phyloP scores from a whole-genome alignment of 2,888 invertebrate species.

The Spilosoma lubricipeda region DNA sequence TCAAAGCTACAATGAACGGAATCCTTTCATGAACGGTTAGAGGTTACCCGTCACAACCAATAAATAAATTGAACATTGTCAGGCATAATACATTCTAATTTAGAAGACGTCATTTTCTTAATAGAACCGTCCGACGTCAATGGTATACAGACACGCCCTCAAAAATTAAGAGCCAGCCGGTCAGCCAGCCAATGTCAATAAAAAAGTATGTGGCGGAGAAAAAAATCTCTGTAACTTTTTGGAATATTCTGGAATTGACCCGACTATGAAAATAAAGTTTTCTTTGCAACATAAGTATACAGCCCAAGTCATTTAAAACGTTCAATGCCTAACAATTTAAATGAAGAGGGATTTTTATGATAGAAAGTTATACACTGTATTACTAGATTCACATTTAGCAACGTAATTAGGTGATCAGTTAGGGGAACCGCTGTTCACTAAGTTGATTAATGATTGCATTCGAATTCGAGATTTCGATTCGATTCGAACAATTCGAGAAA shows the following conservation, averaged over 20 bases:
- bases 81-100: background rate
- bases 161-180: background rate
- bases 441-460: background rate
- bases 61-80: slow-evolving; percentile 1
- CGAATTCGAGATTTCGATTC: no score
- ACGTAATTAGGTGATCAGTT: background rate
- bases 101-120: background rate
- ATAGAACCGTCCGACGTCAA: background rate
- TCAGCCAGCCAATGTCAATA: background rate
- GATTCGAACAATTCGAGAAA: no score
- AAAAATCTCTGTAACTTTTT: background rate
- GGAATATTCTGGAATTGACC: background rate
- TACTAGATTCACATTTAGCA: background rate
- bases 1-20: background rate
- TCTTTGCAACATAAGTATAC: no score
- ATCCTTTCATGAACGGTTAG: background rate
- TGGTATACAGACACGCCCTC: background rate
- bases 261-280: background rate
- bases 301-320: background rate
- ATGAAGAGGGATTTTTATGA: background rate
- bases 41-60: background rate
- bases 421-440: background rate
- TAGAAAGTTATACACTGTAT: no score
- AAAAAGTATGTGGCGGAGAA: background rate
- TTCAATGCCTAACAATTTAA: background rate